Evolutionary conservation across 2,113 vertebrate species (phyloP).

Genomic region (Tragulus kanchil): DNA sequence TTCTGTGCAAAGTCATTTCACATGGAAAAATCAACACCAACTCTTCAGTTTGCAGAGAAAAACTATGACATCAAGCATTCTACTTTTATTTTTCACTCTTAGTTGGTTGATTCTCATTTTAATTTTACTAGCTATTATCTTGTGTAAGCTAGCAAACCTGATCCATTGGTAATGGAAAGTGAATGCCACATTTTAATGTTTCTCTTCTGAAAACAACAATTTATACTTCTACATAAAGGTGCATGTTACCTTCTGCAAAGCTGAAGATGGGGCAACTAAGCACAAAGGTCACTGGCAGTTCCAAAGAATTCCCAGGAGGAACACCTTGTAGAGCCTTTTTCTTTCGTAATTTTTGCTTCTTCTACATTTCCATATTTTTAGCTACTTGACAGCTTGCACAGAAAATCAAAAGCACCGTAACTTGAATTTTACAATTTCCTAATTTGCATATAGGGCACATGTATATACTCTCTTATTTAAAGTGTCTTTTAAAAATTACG

Average conservation of each 20-base stretch:
- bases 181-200: neutral
- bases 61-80: neutral
- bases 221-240: neutral
- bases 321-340: neutral
- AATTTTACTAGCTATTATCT: neutral
- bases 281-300: neutral
- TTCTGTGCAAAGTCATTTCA: constrained; percentile 67
- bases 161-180: neutral
- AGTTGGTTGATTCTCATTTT: neutral
- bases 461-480: neutral
- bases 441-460: neutral
- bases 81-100: constrained; percentile 31
- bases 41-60: constrained; percentile 46
- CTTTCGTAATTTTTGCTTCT: constrained; percentile 45
- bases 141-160: neutral
- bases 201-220: constrained; percentile 38
- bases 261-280: constrained; percentile 55
- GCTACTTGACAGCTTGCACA: neutral
- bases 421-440: constrained; percentile 35
- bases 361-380: neutral
- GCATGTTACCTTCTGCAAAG: neutral
- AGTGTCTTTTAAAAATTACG: neutral
- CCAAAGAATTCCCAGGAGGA: neutral
- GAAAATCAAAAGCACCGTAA: constrained; percentile 52
- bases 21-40: constrained; percentile 18